Evolutionary conservation across 1,140 invertebrate species (phyloP).

Genomic region (Diprion similis): DNA sequence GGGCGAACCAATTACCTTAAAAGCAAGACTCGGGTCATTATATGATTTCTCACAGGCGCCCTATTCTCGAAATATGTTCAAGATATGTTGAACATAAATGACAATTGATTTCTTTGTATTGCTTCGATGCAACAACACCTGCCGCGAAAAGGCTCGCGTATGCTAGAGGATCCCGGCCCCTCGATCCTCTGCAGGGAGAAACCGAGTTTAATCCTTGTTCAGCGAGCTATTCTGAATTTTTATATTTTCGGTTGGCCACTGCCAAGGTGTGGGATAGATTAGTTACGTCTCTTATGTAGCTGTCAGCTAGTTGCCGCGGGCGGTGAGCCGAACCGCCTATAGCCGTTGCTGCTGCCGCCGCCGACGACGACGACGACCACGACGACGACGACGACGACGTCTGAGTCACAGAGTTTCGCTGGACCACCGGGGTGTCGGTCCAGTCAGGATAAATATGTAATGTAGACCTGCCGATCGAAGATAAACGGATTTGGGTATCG

Average conservation of each 20-base stretch:
- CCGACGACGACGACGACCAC: not conserved
- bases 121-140: not conserved
- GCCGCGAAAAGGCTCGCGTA: not conserved
- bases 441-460: conserved; percentile 1
- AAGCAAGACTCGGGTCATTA: too few relatives aligned
- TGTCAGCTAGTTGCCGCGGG: conserved; percentile 46
- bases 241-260: conserved; percentile 34
- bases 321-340: conserved; percentile 6
- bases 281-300: conserved; percentile 39
- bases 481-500: not conserved
- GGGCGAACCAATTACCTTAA: too few relatives aligned
- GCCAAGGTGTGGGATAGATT: conserved; percentile 49
- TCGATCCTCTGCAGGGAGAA: not conserved
- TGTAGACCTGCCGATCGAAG: conserved; percentile 1
- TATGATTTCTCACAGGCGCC: too few relatives aligned
- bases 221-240: conserved; percentile 46
- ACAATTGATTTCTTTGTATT: too few relatives aligned
- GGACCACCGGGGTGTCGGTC: not conserved
- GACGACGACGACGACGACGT: not conserved
- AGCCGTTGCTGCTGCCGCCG: not conserved
- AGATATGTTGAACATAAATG: too few relatives aligned
- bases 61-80: too few relatives aligned
- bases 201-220: conserved; percentile 39
- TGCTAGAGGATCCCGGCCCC: not conserved
- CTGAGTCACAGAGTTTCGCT: not conserved